Evolutionary conservation across 2,797 vertebrate genomes (phyloP), one percentile per base, ranked within the genome.

Genomic region (Semaprochilodus insignis): DNA sequence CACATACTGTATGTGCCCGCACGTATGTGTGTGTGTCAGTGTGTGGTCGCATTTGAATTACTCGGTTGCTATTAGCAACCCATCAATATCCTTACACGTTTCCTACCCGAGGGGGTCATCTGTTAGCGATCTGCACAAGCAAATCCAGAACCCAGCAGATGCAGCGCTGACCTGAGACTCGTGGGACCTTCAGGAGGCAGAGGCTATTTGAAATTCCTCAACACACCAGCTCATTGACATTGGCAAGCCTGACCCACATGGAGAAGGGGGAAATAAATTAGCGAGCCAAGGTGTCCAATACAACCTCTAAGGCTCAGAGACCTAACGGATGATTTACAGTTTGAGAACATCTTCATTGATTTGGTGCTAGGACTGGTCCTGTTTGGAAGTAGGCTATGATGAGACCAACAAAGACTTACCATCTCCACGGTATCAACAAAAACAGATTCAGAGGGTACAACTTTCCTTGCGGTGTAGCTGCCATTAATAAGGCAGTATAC

Each of bases 131-230:
- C 71, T 85, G 77, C 60, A 73, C 67, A 83, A 73, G 57, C 48
- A 7, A 72, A 73, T 52, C 21, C 65, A 62, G 48, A 72, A 70
- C 52, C 21, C 65, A 62, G 48, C 25, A 82, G 74, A 57, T 70
- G 74, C 85, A 81, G 74, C 77, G 81, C 89, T 91, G 88, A 86
- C 79, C 88, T 88, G 81, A 85, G 84, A 85, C 89, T 90, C 84
- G 27, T 15, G 57, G 81, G 86, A 90, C 82, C 87, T 82, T 57
- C 23, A 51, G 52, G 27, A 44, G 74, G 57, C 74, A 36, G n/a
- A 75, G 81, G 67, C 77, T 19, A 48, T 85, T 86, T 86, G 76
- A 77, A 83, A 71, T 90, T 86, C 70, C 55, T 87, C 31, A 52
- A 85, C 83, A 84, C 65, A 70, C 71, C 34, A 54, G 27, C 3